Conservation (phyloP, 1,140 invertebrate genomes). For the Babylonia areolata region DNA sequence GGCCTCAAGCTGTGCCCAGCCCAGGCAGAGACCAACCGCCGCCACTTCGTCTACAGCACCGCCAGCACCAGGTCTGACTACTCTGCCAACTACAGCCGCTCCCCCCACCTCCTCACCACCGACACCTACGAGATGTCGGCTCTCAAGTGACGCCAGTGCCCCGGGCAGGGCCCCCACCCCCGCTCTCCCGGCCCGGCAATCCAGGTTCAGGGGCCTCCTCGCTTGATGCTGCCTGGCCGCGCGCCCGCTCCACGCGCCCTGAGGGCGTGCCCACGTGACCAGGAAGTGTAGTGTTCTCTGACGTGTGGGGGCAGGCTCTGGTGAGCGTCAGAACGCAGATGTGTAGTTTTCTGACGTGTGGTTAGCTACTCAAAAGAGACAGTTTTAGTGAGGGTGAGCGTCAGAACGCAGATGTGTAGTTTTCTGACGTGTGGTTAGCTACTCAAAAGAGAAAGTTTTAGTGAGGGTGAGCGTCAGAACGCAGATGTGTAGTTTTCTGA, state of each 20-base stretch:
- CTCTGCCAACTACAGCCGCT: slow-evolving; percentile 44
- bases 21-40: slow-evolving; percentile 44
- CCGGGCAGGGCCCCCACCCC: too few relatives aligned
- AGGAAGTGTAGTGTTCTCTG: background rate
- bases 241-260: too few relatives aligned
- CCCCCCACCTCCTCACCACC: slow-evolving; percentile 40
- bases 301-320: too few relatives aligned
- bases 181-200: too few relatives aligned
- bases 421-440: too few relatives aligned
- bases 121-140: slow-evolving; percentile 49
- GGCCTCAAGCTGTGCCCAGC: slow-evolving; percentile 49
- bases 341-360: background rate
- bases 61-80: slow-evolving; percentile 56
- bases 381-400: too few relatives aligned
- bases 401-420: background rate
- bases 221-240: background rate
- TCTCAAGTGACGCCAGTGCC: slow-evolving; percentile 16
- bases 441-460: too few relatives aligned
- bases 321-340: background rate
- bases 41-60: slow-evolving; percentile 57
- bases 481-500: background rate
- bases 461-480: too few relatives aligned
- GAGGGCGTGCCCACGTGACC: too few relatives aligned
- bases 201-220: too few relatives aligned
- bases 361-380: too few relatives aligned